Percentiles rank a stretch among this genome's conserved stretches.
These are phyloP conservation scores for Drosophila asahinai DNA, from an alignment of 1,140 invertebrate genomes.

Conservation along the genomic window DNA sequence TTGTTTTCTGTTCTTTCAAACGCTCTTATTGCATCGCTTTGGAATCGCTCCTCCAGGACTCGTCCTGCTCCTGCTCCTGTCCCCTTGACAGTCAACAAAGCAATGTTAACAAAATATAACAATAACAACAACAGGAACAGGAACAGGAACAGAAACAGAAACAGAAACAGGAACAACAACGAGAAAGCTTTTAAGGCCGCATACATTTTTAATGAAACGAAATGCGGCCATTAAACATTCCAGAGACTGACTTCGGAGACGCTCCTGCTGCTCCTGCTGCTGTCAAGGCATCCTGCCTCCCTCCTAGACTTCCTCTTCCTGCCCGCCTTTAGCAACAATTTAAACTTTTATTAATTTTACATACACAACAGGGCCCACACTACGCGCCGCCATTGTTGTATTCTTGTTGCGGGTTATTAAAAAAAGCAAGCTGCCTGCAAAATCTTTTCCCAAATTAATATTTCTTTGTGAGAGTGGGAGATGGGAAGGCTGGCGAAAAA, in stretches of 20 bases:
- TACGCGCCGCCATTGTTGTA: constrained; percentile 58
- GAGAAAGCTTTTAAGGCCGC: constrained; percentile 80
- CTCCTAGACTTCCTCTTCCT: constrained; percentile 25
- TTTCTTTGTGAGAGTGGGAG: constrained; percentile 56
- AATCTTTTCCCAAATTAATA: constrained; percentile 78
- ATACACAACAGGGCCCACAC: constrained; percentile 33
- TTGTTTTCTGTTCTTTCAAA: neutral
- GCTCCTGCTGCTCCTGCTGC: constrained; percentile 8
- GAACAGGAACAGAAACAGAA: constrained; percentile 15
- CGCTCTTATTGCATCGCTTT: constrained; percentile 11
- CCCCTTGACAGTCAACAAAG: constrained; percentile 28
- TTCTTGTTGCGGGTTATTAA: constrained; percentile 77
- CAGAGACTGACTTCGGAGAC: constrained; percentile 51
- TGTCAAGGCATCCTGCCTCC: constrained; percentile 30
- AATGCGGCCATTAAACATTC: constrained; percentile 82
- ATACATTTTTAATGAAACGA: constrained; percentile 83
- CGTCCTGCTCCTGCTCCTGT: neutral
- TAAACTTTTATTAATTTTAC: constrained; percentile 84
- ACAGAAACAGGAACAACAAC: constrained; percentile 47
- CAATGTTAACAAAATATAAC: constrained; percentile 41
- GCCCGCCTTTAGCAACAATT: constrained; percentile 68
- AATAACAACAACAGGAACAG: constrained; percentile 35
- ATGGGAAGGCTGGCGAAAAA: constrained; percentile 20
- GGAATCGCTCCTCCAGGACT: constrained; percentile 9
- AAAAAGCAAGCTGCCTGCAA: constrained; percentile 71